phyloP scores from a whole-genome alignment of 2,888 invertebrate genomes.

The Drosophila demipolita region DNA sequence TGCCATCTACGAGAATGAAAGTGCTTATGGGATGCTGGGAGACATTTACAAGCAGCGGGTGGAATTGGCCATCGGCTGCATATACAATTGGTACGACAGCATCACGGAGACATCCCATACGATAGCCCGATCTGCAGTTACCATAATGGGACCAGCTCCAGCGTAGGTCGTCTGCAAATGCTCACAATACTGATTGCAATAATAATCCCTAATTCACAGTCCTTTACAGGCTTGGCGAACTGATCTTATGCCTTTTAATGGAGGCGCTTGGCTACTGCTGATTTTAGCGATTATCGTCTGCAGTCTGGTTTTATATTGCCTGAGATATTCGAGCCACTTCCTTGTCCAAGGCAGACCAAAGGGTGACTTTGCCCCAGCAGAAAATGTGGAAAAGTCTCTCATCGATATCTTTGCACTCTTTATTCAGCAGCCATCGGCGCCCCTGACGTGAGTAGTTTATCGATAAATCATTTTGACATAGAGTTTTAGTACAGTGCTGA shows the following conservation, averaged over 20 bases:
- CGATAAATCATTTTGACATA: background rate
- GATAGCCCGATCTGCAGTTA: conserved; percentile 83
- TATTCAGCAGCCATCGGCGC: conserved; percentile 82
- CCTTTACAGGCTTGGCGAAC: conserved; percentile 80
- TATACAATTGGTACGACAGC: conserved; percentile 84
- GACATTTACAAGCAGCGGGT: conserved; percentile 79
- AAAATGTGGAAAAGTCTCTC: conserved; percentile 60
- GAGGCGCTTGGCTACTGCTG: conserved; percentile 72
- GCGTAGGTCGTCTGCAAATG: conserved; percentile 58
- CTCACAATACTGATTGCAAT: background rate
- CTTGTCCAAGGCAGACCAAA: background rate
- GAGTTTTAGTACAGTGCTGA: too few relatives aligned
- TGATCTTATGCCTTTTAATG: conserved; percentile 78
- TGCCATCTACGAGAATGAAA: conserved; percentile 79
- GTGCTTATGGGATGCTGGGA: conserved; percentile 82
- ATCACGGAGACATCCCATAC: conserved; percentile 81
- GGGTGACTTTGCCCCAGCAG: conserved; percentile 39
- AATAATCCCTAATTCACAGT: conserved; percentile 45
- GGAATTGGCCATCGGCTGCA: conserved; percentile 83
- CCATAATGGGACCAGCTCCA: conserved; percentile 82
- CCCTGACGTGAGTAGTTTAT: conserved; percentile 58
- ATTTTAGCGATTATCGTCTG: conserved; percentile 68
- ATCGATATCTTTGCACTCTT: conserved; percentile 82
- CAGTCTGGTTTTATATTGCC: conserved; percentile 66
- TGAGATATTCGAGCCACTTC: conserved; percentile 59